Evolutionary conservation across 2,888 invertebrate genomes (phyloP).

Genomic region (Agonopterix alstromeriana): DNA sequence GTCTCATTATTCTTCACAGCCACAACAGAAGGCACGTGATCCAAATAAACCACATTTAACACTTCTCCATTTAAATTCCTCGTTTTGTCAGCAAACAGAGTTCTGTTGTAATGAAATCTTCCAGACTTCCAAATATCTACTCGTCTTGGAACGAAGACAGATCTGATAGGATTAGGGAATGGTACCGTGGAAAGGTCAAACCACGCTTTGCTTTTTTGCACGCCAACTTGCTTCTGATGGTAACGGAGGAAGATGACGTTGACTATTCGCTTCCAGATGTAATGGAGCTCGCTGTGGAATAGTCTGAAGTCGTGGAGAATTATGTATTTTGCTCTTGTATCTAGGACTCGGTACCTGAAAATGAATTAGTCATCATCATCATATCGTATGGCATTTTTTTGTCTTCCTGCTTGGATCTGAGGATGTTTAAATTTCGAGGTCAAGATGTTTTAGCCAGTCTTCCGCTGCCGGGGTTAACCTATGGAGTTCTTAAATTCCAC

Average conservation of each 20-base stretch:
- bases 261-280: conserved; percentile 86
- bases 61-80: conserved; percentile 75
- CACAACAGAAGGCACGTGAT: conserved; percentile 82
- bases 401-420: too few species aligned
- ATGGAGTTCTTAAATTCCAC: too few species aligned
- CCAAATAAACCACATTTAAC: conserved; percentile 79
- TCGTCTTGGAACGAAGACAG: conserved; percentile 76
- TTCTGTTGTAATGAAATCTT: conserved; percentile 71
- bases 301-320: conserved; percentile 82
- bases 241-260: conserved; percentile 83
- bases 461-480: too few species aligned
- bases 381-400: too few species aligned
- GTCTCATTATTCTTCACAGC: conserved; percentile 51
- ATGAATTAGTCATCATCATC: too few species aligned
- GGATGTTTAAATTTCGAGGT: too few species aligned
- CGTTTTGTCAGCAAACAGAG: conserved; percentile 78
- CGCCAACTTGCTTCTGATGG: conserved; percentile 47
- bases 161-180: conserved; percentile 79
- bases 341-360: conserved; percentile 80
- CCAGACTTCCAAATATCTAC: conserved; percentile 82
- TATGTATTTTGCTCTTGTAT: conserved; percentile 83
- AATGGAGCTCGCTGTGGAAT: conserved; percentile 79
- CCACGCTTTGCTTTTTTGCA: conserved; percentile 65
- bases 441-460: too few species aligned
- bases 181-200: conserved; percentile 85